These are phyloP conservation scores for Brachionus koreanus DNA, from an alignment of 1,140 invertebrate species.

Conservation along the genomic window DNA sequence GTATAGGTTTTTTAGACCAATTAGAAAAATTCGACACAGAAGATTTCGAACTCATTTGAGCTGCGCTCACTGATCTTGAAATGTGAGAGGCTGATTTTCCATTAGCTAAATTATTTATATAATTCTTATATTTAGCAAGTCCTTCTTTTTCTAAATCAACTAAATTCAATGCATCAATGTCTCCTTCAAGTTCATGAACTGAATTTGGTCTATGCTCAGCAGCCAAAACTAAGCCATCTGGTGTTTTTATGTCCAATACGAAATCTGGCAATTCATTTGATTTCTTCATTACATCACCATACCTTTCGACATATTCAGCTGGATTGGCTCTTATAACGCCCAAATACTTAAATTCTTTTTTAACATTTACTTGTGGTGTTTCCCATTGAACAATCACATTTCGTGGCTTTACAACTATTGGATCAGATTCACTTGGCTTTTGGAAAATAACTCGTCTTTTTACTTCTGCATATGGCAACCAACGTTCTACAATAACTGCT, in stretches of 20 bases:
- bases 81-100: not conserved
- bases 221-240: constrained; percentile 16
- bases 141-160: constrained; percentile 34
- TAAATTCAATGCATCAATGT: constrained; percentile 29
- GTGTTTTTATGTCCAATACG: not conserved
- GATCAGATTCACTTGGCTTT: not conserved
- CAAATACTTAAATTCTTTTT: constrained; percentile 27
- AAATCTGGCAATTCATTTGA: constrained; percentile 23
- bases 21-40: not conserved
- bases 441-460: constrained; percentile 36
- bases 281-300: not conserved
- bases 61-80: not conserved
- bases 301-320: not conserved
- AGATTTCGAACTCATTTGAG: not conserved
- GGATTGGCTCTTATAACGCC: constrained; percentile 35
- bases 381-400: constrained; percentile 45
- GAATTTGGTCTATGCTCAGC: not conserved
- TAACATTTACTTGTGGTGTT: constrained; percentile 18
- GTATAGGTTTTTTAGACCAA: not conserved
- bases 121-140: constrained; percentile 8
- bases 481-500: constrained; percentile 40
- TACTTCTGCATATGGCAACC: constrained; percentile 38
- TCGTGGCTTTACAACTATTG: not conserved
- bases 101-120: not conserved
- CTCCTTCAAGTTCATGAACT: constrained; percentile 26